Evolutionary conservation across 2,797 vertebrate genomes (phyloP), one percentile per base, ranked within the genome.

Genomic region (Acanthurus tractus): DNA sequence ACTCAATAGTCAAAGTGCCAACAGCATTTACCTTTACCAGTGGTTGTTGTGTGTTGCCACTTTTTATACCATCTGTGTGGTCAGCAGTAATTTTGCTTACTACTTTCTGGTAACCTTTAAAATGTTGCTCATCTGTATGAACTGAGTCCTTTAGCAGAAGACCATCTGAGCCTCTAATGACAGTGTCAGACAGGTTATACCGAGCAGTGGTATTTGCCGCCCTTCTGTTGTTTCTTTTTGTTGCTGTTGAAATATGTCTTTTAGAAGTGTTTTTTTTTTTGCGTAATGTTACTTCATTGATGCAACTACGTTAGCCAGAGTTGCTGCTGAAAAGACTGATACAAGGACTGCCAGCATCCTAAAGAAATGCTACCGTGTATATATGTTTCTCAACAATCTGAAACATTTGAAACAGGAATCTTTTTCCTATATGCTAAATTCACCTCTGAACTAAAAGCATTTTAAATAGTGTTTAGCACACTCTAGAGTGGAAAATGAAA

Each of bases 131-230:
- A 40, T 17, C 34, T 49, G 3, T 56, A 50, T 70, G 67, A 84
- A 78, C 70, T 70, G 44, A 40, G 42, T 66, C 68, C 58, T 44
- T 20, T 42, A 74, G 62, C 23, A 29, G 52, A 29, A 6, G 13
- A 65, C 85, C 86, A 83, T 65, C 83, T 87, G 82, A 87, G 85
- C 80, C 76, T 71, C 62, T 63, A 34, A 22, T 49, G 74, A 61
- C 3, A 6, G 61, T 78, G 70, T 81, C 83, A 80, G 20, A 50
- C 64, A 36, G 77, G 86, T 77, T 55, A 45, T 54, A 10, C 70
- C 48, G 69, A 54, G 54, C 67, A 29, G 61, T 56, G 59, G 61
- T 63, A 62, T 66, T 57, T 62, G 42, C 79, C 1, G 9, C 45
- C 18, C 0, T 48, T 29, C 8, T 25, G 6, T 49, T 17, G 22